Base-by-base conservation (phyloP, 1,140 invertebrate species). In the Drosophila navojoa region DNA sequence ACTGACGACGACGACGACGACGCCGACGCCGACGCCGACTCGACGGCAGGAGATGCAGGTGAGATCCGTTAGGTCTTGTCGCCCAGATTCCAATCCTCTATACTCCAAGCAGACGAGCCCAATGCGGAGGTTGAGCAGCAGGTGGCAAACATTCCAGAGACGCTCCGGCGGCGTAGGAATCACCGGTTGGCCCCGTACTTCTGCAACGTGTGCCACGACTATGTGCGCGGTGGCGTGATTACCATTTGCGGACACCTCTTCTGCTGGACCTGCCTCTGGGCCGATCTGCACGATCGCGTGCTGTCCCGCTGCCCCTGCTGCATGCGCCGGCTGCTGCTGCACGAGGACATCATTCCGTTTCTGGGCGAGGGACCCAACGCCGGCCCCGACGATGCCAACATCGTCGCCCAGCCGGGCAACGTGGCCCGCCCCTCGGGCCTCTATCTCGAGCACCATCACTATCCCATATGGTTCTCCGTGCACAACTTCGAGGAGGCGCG, bases 221-320 rank as follows among this genome's bases (percentile, higher is more conserved):
- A 66, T 7, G 53, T 77, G 0, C 67, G 57, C 0, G 42, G 63
- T 0, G 81, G 50, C 0, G 78, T 86, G 9, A 63, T 85, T 9
- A 76, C 77, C 3, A 72, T 85, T 25, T 85, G 81, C 19, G 81
- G 81, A 0, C 78, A 85, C 27, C 9, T 86, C 0, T 85, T 47
- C 19, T 85, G 81, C 40, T 85, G 81, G 81, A 11, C 25, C 2
- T 85, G 81, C 22, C 11, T 85, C 38, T 86, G 81, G 77, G 74
- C 77, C 13, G 13, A 44, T 0, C 6, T 81, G 13, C 9, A n/a
- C 6, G 1, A 3, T 1, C 5, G 1, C 0, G 0, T 0, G 0
- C 0, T 1, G 2, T 62, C 74, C 0, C 15, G n/a, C 9, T 86
- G 81, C 16, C 82, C 78, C 0, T 15, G 4, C 2, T 86, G 81